These are phyloP conservation scores for Chrysochloris asiatica DNA, from an alignment of 2,113 vertebrate genomes.

Conservation along the genomic window DNA sequence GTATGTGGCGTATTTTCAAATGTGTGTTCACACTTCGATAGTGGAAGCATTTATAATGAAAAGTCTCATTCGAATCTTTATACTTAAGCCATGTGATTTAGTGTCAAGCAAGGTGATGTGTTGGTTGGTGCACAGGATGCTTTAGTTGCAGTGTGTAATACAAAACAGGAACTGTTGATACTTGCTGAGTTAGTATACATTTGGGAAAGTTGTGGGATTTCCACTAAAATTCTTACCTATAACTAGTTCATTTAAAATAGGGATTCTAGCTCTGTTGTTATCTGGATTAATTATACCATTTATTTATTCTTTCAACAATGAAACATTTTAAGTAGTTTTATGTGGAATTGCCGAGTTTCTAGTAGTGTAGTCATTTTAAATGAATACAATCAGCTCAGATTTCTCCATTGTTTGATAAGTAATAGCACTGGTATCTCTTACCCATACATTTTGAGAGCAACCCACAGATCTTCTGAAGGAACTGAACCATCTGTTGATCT, in stretches of 20 bases:
- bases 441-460: not conserved
- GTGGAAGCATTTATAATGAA: constrained; percentile 70
- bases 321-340: not conserved
- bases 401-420: not conserved
- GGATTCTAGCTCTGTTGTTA: not conserved
- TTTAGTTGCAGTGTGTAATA: constrained; percentile 13
- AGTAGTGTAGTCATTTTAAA: not conserved
- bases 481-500: not conserved
- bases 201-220: not conserved
- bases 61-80: constrained; percentile 64
- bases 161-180: not conserved
- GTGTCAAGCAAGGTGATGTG: constrained; percentile 68
- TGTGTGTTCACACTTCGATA: constrained; percentile 77
- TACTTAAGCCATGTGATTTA: constrained; percentile 68
- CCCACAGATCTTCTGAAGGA: not conserved
- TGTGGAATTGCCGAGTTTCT: not conserved
- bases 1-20: constrained; percentile 68
- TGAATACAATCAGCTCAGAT: not conserved
- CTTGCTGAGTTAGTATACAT: not conserved
- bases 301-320: not conserved
- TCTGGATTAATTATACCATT: not conserved
- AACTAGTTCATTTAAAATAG: not conserved
- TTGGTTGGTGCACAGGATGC: not conserved
- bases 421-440: not conserved
- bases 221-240: not conserved